These are phyloP conservation scores for Aspidiotus rigidus DNA, from an alignment of 2,888 invertebrate species.

Conservation along the genomic window DNA sequence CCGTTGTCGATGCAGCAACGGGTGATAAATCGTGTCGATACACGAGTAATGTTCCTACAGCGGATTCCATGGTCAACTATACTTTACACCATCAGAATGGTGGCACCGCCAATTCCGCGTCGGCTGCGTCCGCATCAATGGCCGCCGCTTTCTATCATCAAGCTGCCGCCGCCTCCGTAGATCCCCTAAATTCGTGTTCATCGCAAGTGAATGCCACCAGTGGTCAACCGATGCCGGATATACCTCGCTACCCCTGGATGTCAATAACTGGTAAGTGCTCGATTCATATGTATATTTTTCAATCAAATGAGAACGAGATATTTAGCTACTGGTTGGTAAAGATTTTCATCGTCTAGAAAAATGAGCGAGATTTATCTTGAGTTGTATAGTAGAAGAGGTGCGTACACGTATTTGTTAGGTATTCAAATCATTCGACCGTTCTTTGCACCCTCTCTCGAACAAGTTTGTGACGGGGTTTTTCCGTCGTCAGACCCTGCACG, in stretches of 20 bases:
- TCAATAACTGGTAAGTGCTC: constrained; percentile 79
- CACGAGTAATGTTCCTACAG: constrained; percentile 54
- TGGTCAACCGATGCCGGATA: constrained; percentile 80
- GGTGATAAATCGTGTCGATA: constrained; percentile 75
- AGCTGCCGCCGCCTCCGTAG: constrained; percentile 67
- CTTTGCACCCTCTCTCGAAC: no score
- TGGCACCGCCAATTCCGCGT: constrained; percentile 58
- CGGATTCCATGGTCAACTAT: constrained; percentile 70
- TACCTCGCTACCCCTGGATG: constrained; percentile 93
- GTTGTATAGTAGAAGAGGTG: no score
- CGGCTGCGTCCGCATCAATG: constrained; percentile 56
- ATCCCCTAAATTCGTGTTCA: constrained; percentile 66
- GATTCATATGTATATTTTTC: no score
- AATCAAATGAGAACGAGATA: no score
- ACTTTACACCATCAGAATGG: constrained; percentile 62
- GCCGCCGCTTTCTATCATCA: constrained; percentile 85
- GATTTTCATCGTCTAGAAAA: no score
- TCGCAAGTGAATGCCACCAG: constrained; percentile 58
- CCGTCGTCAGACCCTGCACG: no score
- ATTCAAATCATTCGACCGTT: no score
- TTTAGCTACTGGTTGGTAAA: no score
- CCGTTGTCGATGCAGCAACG: constrained; percentile 57
- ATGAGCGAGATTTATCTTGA: no score
- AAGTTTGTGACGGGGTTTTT: no score
- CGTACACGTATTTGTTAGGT: no score